Base-by-base conservation (phyloP, 2,113 vertebrate genomes). In the Amphiprion percula region DNA sequence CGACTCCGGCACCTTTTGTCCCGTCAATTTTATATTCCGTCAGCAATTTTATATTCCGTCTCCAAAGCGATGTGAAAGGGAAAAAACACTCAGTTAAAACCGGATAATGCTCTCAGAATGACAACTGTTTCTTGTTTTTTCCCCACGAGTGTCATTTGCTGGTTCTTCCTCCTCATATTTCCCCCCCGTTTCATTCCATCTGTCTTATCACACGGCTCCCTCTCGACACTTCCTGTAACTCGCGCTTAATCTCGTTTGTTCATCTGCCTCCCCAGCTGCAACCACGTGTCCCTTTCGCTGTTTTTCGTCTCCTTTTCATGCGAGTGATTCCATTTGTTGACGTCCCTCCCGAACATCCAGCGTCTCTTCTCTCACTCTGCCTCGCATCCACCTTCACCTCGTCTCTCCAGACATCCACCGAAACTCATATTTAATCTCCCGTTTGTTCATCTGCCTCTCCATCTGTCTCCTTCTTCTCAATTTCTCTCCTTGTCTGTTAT, bases 211-310 rank as follows among this genome's bases (percentile, higher is more conserved):
- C 68, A 46, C 15, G 41, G 58, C 28, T 71, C 50, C 69, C 72
- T 86, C 64, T 53, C 52, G 66, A 72, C 72, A 73, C 84, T 88
- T 71, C 24, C 67, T 84, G 66, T 68, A 70, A 84, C 74, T 75
- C 58, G 52, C 54, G 66, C 26, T 68, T 85, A 79, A 87, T 86
- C 84, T 76, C 52, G 54, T 87, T 86, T 89, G 53, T 82, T 86
- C 73, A 58, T 76, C 68, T 80, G 37, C 14, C 67, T 82, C 73
- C 68, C 56, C 2, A 26, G 49, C 52, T 64, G 56, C 21, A 37
- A 67, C 75, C 75, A 19, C 72, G 8, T 59, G 46, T 58, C 68
- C 30, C 26, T 65, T 79, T 79, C 30, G 12, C 5, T 53, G 10
- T 26, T 77, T 82, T 49, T 26, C 61, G 24, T 63, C 19, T 24